These are phyloP conservation scores for Nyctereutes procyonoides DNA, from an alignment of 2,113 vertebrate species.

Conservation along the genomic window DNA sequence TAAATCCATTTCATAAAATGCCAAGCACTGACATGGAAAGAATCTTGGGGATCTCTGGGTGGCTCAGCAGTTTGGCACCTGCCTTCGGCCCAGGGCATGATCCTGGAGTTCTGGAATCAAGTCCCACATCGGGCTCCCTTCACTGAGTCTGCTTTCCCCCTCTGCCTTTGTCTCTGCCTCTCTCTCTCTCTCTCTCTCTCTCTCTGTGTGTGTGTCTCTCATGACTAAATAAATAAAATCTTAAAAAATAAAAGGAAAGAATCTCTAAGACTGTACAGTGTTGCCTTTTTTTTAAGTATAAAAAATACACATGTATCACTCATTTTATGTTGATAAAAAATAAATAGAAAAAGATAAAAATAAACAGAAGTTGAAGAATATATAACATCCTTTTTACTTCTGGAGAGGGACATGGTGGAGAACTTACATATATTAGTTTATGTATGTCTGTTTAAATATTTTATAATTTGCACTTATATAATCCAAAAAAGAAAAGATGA, in stretches of 20 bases:
- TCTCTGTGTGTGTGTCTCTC: no score
- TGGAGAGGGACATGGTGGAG: neutral
- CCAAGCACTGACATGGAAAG: neutral
- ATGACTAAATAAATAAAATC: no score
- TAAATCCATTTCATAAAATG: neutral
- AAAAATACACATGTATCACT: neutral
- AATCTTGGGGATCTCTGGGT: neutral
- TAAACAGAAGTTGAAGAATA: neutral
- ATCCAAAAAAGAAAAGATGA: constrained; percentile 38
- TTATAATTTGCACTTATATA: constrained; percentile 26
- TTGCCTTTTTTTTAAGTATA: neutral
- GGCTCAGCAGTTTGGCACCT: no score
- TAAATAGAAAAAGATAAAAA: constrained; percentile 21
- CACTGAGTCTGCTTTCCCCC: no score
- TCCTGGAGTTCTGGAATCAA: no score
- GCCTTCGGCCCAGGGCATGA: no score
- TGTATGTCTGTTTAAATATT: constrained; percentile 9
- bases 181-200: no score
- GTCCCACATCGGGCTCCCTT: no score
- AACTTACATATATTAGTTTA: constrained; percentile 39
- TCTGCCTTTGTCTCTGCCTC: no score
- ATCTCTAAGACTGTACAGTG: neutral
- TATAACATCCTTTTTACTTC: neutral
- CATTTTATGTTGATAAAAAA: neutral
- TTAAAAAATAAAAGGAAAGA: neutral